Conservation (phyloP, 2,797 vertebrate species). For the Cossypha polioptera region DNA sequence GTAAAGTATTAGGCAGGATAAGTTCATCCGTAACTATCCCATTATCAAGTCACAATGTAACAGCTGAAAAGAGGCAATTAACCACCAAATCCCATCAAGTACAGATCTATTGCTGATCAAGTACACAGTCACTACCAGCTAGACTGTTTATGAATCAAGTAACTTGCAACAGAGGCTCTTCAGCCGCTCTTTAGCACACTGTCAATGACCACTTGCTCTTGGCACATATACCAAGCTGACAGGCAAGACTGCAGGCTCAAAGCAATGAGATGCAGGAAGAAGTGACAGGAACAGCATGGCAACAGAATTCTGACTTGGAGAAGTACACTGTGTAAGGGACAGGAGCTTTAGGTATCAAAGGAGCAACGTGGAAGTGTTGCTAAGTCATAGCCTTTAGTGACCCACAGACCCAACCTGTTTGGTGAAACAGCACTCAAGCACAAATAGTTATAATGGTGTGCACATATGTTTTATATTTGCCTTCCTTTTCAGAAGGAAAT, state of each 20-base stretch:
- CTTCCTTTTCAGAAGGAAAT: neutral
- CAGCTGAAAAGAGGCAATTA: neutral
- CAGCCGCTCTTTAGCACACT: neutral
- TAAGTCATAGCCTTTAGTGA: neutral
- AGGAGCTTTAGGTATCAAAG: neutral
- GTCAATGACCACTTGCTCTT: neutral
- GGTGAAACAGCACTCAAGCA: neutral
- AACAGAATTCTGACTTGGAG: neutral
- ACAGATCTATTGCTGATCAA: neutral
- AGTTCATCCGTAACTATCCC: neutral
- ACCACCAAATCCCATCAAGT: neutral
- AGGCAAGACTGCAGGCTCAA: neutral
- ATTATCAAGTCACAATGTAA: neutral
- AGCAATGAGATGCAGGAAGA: neutral
- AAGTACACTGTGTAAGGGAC: neutral
- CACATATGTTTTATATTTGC: neutral
- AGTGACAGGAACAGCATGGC: neutral
- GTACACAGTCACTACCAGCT: neutral
- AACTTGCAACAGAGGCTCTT: neutral
- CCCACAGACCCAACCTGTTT: neutral
- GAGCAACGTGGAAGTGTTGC: neutral
- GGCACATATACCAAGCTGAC: neutral
- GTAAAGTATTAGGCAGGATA: neutral
- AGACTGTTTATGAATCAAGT: neutral
- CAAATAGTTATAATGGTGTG: neutral